These are phyloP conservation scores for Oncorhynchus clarkii DNA, from an alignment of 2,113 vertebrate species.

Conservation along the genomic window DNA sequence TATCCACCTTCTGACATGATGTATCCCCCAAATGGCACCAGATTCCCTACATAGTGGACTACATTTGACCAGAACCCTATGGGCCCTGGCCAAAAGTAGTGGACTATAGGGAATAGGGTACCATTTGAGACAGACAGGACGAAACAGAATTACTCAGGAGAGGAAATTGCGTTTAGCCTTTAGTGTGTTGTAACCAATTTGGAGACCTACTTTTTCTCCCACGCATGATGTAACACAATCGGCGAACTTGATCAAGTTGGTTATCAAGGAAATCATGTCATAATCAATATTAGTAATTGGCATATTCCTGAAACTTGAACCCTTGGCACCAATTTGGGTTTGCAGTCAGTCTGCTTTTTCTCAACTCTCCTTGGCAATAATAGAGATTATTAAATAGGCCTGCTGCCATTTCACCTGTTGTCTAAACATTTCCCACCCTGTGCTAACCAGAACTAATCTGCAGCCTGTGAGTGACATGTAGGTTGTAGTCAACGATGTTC, in stretches of 20 bases:
- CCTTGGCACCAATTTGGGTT: conserved; percentile 82
- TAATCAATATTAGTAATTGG: conserved; percentile 99
- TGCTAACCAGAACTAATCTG: not conserved
- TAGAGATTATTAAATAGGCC: conserved; percentile 81
- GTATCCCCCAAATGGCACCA: too few species aligned
- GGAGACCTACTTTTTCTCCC: too few species aligned
- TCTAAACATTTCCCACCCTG: conserved; percentile 48
- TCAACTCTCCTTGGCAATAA: conserved; percentile 92
- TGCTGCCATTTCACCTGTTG: conserved; percentile 73
- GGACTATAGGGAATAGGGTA: too few species aligned
- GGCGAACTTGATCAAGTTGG: conserved; percentile 89
- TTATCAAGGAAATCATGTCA: conserved; percentile 95
- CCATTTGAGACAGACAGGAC: too few species aligned
- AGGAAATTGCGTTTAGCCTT: conserved; percentile 88
- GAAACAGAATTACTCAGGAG: conserved; percentile 36
- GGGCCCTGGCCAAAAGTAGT: too few species aligned
- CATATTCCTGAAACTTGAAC: conserved; percentile 98
- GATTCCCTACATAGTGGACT: too few species aligned
- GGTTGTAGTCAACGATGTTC: too few species aligned
- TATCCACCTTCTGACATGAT: conserved; percentile 72
- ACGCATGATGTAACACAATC: conserved; percentile 89
- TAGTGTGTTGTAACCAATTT: conserved; percentile 72
- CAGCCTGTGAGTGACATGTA: not conserved
- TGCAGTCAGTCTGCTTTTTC: conserved; percentile 85
- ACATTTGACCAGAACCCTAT: too few species aligned